phyloP scores from a whole-genome alignment of 2,888 invertebrate genomes.

The Lochmaea crataegi region DNA sequence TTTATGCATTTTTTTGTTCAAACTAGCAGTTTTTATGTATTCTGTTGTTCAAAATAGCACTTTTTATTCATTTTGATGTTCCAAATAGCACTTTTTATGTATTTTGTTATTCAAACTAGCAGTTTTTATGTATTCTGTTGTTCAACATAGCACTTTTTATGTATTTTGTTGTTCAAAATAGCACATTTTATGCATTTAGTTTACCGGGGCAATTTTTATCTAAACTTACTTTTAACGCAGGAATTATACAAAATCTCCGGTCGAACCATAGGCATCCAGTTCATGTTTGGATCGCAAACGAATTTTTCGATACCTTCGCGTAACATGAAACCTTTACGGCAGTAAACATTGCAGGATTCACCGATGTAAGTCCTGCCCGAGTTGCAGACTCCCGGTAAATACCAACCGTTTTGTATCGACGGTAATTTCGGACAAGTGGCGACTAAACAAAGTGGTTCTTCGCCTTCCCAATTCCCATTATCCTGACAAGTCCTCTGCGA shows the following conservation, averaged over 20 bases:
- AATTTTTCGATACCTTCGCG: constrained; percentile 48
- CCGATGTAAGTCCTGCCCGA: constrained; percentile 65
- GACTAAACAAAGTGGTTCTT: constrained; percentile 67
- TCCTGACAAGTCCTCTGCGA: constrained; percentile 67
- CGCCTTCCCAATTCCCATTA: constrained; percentile 67
- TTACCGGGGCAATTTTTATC: too few species aligned
- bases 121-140: too few species aligned
- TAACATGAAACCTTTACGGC: constrained; percentile 66
- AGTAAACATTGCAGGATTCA: constrained; percentile 66
- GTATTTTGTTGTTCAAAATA: too few species aligned
- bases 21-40: too few species aligned
- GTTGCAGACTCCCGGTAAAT: constrained; percentile 68
- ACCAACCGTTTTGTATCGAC: constrained; percentile 66
- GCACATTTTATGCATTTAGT: neutral
- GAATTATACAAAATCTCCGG: constrained; percentile 47
- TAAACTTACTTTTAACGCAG: constrained; percentile 55
- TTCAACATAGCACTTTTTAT: too few species aligned
- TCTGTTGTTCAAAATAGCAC: too few species aligned
- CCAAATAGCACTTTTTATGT: too few species aligned
- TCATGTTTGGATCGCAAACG: constrained; percentile 53
- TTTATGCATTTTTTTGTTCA: too few species aligned
- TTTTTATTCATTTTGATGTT: too few species aligned
- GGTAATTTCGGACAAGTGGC: constrained; percentile 66
- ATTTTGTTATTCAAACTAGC: too few species aligned
- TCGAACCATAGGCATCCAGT: constrained; percentile 53